phyloP scores from a whole-genome alignment of 2,888 invertebrate genomes.

The Drosophila percnosoma region DNA sequence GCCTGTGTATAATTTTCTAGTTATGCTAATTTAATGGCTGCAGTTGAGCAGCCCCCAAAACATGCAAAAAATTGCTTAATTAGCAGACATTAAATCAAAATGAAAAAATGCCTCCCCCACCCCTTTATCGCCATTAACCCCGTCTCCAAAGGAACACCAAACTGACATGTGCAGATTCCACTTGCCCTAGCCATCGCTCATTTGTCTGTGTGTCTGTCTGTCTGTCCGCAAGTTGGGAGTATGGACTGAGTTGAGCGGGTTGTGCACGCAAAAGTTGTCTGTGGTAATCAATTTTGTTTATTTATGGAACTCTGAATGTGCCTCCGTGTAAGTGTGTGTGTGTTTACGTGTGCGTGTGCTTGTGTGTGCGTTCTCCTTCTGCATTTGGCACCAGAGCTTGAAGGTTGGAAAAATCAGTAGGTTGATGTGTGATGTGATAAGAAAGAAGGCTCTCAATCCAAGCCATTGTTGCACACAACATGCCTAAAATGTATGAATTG shows the following conservation, averaged over 20 bases:
- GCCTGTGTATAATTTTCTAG: constrained; percentile 74
- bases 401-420: constrained; percentile 27
- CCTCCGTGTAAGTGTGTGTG: constrained; percentile 4
- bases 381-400: constrained; percentile 61
- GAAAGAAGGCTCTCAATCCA: constrained; percentile 7
- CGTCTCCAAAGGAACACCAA: constrained; percentile 27
- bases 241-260: constrained; percentile 44
- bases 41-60: constrained; percentile 59
- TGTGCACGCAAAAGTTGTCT: constrained; percentile 73
- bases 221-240: constrained; percentile 14
- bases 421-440: constrained; percentile 21
- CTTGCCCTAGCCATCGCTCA: constrained; percentile 4
- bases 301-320: constrained; percentile 67
- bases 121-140: constrained; percentile 2
- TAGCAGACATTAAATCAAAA: constrained; percentile 80
- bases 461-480: not conserved
- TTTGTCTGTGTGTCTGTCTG: constrained; percentile 6
- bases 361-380: constrained; percentile 37
- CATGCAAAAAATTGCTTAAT: constrained; percentile 72
- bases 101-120: constrained; percentile 55
- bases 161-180: constrained; percentile 75
- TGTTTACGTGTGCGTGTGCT: not conserved
- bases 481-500: constrained; percentile 3
- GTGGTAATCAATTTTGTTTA: constrained; percentile 78
- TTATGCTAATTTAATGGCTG: constrained; percentile 78